Base-by-base conservation (phyloP, 2,113 vertebrate species). In the Protobothrops flavoviridis region DNA sequence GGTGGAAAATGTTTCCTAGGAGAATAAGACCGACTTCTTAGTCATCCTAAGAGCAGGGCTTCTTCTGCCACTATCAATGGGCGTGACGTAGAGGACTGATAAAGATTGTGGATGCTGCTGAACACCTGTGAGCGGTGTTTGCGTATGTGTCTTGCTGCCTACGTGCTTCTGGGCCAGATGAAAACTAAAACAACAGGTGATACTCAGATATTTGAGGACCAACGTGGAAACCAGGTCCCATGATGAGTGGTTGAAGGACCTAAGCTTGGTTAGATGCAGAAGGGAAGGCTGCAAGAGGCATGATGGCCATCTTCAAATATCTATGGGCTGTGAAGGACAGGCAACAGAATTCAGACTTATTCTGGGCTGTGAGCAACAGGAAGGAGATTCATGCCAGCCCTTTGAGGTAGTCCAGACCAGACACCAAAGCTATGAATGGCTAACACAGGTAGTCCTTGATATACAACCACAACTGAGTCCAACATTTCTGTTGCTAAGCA, bases 61-160 rank as follows among this genome's bases (percentile, higher is more conserved):
- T 0, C 0, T 56, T 52, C 23, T 57, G n/a, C 33, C 69, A 26
- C 57, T 11, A 1, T 26, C 90, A 93, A 13, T 91, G 33, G 23
- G 90, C 24, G 26, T 2, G 24, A 89, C 45, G 43, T 43, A 50
- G 61, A 12, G 7, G 48, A 43, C 20, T 1, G 57, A 9, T 43
- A 87, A 56, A 0, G 10, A 23, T 0, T 23, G 11, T 3, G n/a
- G 33, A 55, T 53, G 55, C 69, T 64, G 29, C 17, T 0, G 24
- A 56, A 45, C 11, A 3, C 33, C 33, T 33, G 33, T 39, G 69
- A 43, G 33, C 6, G 17, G 33, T 9, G 5, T 24, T 53, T 26
- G 21, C 33, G 5, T 3, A 33, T 3, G 69, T 5, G 10, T 17
- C 20, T 48, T 48, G 6, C 85, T 3, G 33, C 24, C 90, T 50